phyloP scores from a whole-genome alignment of 2,888 invertebrate genomes.

The Netelia melanura region DNA sequence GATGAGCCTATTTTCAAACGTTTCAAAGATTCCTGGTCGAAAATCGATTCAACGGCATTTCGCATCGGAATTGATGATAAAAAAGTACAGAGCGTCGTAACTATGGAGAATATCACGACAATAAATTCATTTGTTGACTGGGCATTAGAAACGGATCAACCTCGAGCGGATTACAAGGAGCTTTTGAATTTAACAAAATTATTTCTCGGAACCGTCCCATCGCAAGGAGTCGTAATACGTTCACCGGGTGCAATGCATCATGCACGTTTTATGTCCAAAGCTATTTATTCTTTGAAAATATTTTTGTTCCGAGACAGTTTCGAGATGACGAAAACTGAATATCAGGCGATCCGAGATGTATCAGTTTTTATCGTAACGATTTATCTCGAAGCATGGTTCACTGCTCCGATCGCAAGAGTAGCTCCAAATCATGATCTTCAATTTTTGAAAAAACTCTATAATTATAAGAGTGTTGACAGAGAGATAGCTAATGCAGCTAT shows the following conservation, averaged over 20 bases:
- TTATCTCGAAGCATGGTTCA: conserved; percentile 55
- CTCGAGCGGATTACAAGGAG: conserved; percentile 59
- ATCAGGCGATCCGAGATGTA: conserved; percentile 38
- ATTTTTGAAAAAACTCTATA: neutral
- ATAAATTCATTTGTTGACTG: too few species aligned
- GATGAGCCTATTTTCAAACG: too few species aligned
- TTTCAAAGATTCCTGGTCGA: too few species aligned
- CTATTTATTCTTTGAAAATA: conserved; percentile 62
- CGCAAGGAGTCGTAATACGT: too few species aligned
- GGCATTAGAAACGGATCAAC: conserved; percentile 4
- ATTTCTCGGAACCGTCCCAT: conserved; percentile 39
- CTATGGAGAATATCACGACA: too few species aligned
- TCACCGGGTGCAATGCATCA: conserved; percentile 35
- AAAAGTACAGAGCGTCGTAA: too few species aligned
- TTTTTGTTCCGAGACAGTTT: conserved; percentile 51
- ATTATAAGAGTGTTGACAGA: conserved; percentile 29
- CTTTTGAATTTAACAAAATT: conserved; percentile 45
- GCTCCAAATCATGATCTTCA: too few species aligned
- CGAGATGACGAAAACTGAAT: conserved; percentile 42
- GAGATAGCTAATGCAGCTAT: conserved; percentile 54
- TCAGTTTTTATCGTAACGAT: conserved; percentile 60
- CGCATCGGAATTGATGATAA: too few species aligned
- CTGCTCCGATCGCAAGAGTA: neutral
- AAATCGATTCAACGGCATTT: too few species aligned
- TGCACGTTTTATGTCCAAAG: conserved; percentile 59